A percentile compares a stretch with the other conserved stretches of the same genome.
These are phyloP conservation scores for Pachypanchax playfairii DNA, from an alignment of 2,113 vertebrate species.

Conservation along the genomic window DNA sequence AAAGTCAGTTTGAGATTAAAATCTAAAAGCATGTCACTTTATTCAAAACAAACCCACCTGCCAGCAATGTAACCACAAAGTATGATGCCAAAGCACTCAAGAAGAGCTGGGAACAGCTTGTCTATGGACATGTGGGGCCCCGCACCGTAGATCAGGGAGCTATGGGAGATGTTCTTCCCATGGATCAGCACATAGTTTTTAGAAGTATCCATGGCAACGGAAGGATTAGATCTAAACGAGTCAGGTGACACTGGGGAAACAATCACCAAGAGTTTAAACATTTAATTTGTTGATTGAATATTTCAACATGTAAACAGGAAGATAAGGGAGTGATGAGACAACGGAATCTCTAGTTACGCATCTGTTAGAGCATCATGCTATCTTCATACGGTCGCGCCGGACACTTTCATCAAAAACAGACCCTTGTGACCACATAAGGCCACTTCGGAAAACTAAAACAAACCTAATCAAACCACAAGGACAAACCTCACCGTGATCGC, in stretches of 20 bases:
- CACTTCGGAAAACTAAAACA: neutral
- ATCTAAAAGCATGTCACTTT: neutral
- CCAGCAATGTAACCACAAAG: slow-evolving; percentile 95
- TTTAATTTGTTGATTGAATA: neutral
- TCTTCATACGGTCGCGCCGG: neutral
- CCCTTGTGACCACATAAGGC: neutral
- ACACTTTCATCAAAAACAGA: neutral
- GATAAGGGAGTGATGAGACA: neutral
- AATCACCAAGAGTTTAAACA: fast-evolving
- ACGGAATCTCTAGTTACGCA: neutral
- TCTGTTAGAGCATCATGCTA: neutral
- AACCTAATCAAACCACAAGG: too few relatives aligned
- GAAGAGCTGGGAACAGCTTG: slow-evolving; percentile 92
- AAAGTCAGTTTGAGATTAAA: too few relatives aligned
- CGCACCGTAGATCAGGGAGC: slow-evolving; percentile 53
- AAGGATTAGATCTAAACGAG: neutral
- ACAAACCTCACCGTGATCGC: neutral
- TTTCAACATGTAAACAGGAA: neutral
- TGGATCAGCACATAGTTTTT: slow-evolving; percentile 68
- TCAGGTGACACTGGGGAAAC: neutral
- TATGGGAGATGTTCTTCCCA: slow-evolving; percentile 80
- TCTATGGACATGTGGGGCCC: slow-evolving; percentile 90
- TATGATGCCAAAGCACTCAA: slow-evolving; percentile 97
- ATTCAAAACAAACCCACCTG: slow-evolving; percentile 41
- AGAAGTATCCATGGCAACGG: slow-evolving; percentile 68